phyloP scores from a whole-genome alignment of 2,113 vertebrate genomes.

The Edolisoma coerulescens region DNA sequence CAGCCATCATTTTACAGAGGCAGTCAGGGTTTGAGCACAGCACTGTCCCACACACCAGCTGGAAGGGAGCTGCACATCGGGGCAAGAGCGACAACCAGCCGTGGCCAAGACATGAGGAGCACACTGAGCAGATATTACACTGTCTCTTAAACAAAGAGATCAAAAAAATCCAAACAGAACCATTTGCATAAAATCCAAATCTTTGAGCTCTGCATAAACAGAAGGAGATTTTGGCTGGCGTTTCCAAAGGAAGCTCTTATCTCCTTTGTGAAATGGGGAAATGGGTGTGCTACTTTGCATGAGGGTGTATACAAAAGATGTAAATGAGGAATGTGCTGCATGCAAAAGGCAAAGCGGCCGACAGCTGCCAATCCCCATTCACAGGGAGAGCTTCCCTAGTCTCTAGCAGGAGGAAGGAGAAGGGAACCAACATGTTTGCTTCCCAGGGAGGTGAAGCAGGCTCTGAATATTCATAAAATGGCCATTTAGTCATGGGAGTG shows the following conservation, averaged over 20 bases:
- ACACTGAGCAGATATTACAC: constrained; percentile 24
- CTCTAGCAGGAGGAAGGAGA: constrained; percentile 60
- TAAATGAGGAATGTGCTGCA: constrained; percentile 75
- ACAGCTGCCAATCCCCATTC: constrained; percentile 79
- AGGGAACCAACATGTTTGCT: constrained; percentile 61
- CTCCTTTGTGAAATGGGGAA: constrained; percentile 72
- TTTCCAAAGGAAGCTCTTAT: constrained; percentile 71
- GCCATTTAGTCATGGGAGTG: constrained; percentile 73
- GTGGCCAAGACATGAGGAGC: not conserved
- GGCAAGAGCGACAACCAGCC: not conserved
- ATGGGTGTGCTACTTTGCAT: constrained; percentile 80
- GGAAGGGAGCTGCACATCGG: not conserved
- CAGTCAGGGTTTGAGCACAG: not conserved
- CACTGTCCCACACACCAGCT: not conserved
- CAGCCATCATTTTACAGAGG: not conserved
- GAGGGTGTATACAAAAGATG: constrained; percentile 74
- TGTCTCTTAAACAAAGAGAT: constrained; percentile 54
- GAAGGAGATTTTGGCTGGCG: constrained; percentile 63
- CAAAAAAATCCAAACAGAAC: constrained; percentile 55
- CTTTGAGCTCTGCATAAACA: constrained; percentile 68
- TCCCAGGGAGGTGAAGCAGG: constrained; percentile 72
- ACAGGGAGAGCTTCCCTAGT: constrained; percentile 41
- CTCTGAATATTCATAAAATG: constrained; percentile 81
- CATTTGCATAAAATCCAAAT: constrained; percentile 77
- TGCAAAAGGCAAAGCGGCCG: constrained; percentile 62